Percentiles rank a stretch among this genome's conserved stretches.
These are phyloP conservation scores for Donacobius atricapilla DNA, from an alignment of 2,113 vertebrate species.

Conservation along the genomic window DNA sequence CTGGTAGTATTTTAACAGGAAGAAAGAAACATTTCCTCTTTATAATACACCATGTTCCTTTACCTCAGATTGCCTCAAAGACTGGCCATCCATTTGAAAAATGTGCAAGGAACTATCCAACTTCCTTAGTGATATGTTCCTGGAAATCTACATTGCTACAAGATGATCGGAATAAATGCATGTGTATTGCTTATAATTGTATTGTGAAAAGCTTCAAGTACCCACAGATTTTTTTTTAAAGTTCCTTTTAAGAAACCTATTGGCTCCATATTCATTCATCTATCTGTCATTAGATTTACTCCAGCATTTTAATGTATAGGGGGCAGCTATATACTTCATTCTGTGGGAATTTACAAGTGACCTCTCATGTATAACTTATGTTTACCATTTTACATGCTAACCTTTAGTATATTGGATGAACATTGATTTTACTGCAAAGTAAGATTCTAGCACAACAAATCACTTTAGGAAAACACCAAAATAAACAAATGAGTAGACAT, in stretches of 20 bases:
- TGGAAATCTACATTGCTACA: neutral
- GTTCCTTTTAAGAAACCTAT: neutral
- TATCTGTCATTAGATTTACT: neutral
- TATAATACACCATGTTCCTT: neutral
- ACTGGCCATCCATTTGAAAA: neutral
- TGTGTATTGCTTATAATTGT: neutral
- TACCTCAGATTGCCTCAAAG: neutral
- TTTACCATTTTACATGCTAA: neutral
- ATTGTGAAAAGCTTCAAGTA: neutral
- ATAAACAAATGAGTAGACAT: neutral
- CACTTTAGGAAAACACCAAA: neutral
- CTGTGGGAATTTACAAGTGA: neutral
- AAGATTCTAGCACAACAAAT: neutral
- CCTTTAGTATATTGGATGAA: neutral
- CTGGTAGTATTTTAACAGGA: neutral
- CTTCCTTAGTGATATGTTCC: neutral
- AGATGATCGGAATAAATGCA: neutral
- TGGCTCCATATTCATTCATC: neutral
- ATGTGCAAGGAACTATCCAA: neutral
- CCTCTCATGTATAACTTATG: neutral
- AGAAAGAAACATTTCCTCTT: neutral
- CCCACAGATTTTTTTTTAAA: neutral
- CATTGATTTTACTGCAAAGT: neutral
- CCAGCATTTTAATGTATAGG: neutral
- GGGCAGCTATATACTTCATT: neutral